phyloP scores from a whole-genome alignment of 1,140 invertebrate species.

The Euglossa dilemma region DNA sequence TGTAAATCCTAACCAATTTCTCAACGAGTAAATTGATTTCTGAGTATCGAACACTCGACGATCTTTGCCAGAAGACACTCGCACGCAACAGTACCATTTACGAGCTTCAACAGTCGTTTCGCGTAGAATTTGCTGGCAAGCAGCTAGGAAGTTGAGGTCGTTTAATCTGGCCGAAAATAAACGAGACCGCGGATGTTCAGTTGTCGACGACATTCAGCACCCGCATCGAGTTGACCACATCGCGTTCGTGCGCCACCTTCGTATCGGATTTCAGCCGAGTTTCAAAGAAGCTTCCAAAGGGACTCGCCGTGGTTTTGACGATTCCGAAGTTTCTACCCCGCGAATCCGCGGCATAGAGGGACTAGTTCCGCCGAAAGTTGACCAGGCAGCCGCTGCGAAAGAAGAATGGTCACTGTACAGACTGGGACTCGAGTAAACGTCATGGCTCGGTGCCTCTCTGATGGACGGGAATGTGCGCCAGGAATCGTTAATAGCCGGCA shows the following conservation, averaged over 20 bases:
- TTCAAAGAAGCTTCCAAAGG: constrained; percentile 72
- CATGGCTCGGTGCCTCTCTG: no score
- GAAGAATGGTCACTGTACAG: constrained; percentile 26
- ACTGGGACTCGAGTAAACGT: constrained; percentile 9
- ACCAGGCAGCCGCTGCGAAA: constrained; percentile 28
- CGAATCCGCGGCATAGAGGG: constrained; percentile 45
- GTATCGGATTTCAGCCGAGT: constrained; percentile 61
- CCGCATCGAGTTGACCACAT: constrained; percentile 33
- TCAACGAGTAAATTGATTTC: no score
- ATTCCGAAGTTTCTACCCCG: constrained; percentile 67
- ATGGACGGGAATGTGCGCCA: no score
- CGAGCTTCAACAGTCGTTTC: background rate
- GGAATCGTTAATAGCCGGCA: background rate
- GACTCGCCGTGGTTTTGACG: constrained; percentile 69
- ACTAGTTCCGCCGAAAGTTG: constrained; percentile 55
- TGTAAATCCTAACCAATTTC: no score
- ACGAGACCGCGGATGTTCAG: background rate
- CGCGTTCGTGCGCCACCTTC: background rate
- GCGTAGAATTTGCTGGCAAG: background rate
- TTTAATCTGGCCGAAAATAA: background rate
- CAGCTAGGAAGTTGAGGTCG: background rate
- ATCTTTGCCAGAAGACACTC: no score
- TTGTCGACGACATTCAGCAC: background rate
- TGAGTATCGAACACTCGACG: no score
- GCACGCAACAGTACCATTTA: no score